Conservation (phyloP, 2,888 invertebrate genomes). For the Chaetoderma sp. region DNA sequence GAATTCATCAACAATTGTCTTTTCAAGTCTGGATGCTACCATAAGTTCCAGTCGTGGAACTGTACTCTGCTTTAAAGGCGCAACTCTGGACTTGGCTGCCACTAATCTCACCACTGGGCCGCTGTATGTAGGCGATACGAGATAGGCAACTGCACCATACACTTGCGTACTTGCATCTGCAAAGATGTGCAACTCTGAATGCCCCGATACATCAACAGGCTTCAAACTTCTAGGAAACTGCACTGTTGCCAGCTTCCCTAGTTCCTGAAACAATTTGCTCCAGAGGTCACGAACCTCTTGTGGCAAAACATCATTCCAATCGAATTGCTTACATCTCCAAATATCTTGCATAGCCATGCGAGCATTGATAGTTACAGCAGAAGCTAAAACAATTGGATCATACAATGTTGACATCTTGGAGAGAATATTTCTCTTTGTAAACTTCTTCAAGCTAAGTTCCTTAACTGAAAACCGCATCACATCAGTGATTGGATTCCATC, state of each 20-base stretch:
- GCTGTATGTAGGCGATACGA: neutral
- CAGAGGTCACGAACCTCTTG: neutral
- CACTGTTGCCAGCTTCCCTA: neutral
- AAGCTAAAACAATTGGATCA: neutral
- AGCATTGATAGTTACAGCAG: neutral
- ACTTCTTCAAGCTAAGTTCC: neutral
- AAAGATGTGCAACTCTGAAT: neutral
- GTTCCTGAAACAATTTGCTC: neutral
- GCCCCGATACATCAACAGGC: neutral
- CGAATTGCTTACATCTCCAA: neutral
- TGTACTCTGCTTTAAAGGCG: neutral
- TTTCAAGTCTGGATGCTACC: neutral
- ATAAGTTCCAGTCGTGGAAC: slow-evolving; percentile 5
- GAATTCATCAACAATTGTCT: neutral
- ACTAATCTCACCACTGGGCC: neutral
- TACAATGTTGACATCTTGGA: neutral
- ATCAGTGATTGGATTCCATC: neutral
- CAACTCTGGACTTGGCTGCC: slow-evolving; percentile 3
- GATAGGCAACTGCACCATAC: neutral
- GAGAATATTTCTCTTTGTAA: neutral
- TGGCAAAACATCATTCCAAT: neutral
- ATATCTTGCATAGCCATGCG: slow-evolving; percentile 1
- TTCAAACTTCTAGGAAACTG: slow-evolving; percentile 1
- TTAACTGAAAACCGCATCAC: neutral
- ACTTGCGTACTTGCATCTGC: neutral